phyloP scores from a whole-genome alignment of 2,888 invertebrate genomes.

The Exephanes ischioxanthus region DNA sequence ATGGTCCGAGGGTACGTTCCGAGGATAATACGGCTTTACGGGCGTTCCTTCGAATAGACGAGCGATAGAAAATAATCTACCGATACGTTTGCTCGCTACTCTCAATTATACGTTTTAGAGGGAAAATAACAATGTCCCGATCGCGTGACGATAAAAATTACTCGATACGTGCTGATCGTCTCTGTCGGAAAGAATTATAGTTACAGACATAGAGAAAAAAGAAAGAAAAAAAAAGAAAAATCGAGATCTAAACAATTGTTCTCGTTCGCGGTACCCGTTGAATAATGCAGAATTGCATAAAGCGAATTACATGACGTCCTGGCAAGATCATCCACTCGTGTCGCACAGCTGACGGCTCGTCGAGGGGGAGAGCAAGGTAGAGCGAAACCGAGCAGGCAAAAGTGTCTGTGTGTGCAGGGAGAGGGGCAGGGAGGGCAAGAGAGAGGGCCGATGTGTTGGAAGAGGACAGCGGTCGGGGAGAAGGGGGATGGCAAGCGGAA shows the following conservation, averaged over 20 bases:
- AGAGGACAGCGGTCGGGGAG: conserved; percentile 45
- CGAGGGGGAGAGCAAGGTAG: conserved; percentile 37
- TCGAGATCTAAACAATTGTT: conserved; percentile 58
- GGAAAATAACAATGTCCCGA: background rate
- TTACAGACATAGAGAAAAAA: background rate
- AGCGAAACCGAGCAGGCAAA: conserved; percentile 51
- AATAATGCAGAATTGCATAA: conserved; percentile 68
- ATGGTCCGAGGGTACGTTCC: conserved; percentile 2
- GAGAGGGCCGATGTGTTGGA: conserved; percentile 47
- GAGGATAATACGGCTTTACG: background rate
- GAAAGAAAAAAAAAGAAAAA: conserved; percentile 23
- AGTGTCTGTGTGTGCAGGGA: background rate
- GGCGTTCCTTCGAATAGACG: background rate
- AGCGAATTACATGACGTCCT: conserved; percentile 69
- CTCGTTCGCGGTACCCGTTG: conserved; percentile 63
- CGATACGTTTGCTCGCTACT: background rate
- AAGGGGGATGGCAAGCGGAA: conserved; percentile 42
- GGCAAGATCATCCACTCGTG: conserved; percentile 71
- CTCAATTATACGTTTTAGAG: too few species aligned
- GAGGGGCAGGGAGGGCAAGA: conserved; percentile 28
- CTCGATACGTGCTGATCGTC: background rate
- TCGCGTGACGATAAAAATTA: conserved; percentile 1
- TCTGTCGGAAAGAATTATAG: too few species aligned
- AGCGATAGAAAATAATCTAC: background rate
- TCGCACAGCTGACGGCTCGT: conserved; percentile 69